Evolutionary conservation across 2,797 vertebrate genomes (phyloP), one percentile per base, ranked within the genome.

Genomic region (Eulemur rubriventer): DNA sequence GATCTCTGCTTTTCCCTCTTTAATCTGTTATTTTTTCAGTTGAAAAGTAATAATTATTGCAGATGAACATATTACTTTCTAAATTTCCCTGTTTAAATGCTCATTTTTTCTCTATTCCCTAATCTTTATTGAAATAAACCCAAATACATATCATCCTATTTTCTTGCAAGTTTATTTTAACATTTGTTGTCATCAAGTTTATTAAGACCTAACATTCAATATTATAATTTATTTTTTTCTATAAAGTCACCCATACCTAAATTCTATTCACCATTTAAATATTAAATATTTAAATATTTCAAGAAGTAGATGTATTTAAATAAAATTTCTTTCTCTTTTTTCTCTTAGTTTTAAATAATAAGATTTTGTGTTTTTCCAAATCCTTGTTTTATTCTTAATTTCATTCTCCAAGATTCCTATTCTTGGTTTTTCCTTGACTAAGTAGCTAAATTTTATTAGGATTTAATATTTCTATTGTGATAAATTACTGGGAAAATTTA

Each of bases 121-220:
- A 84, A 22, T n/a, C 1, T 48, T 17, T 79, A n/a, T 57, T 72
- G n/a, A 80, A 89, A 5, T 28, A 84, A 80, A 18, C 2, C 4
- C 28, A 59, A 30, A 72, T 43, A 20, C 13, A 17, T 33, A 14
- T 30, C 17, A 92, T 38, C 18, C 9, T 41, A 26, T 24, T 92
- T 92, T 92, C 48, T 26, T 59, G 7, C 7, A 72, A 72, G 13
- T 95, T 84, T 61, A 91, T 89, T 94, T 82, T 78, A 67, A 83
- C 14, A 72, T 79, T n/a, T 72, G 18, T 35, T 94, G 20, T 41
- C 0, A 9, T 88, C 16, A 28, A 63, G 7, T 30, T 94, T 43
- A 57, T 38, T 72, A 6, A 82, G 30, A 83, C 20, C 86, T 82
- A 52, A 33, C 18, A 38, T 63, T 69, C 63, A 76, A 52, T 11